phyloP scores from a whole-genome alignment of 2,797 vertebrate genomes.

The Aratinga solstitialis region DNA sequence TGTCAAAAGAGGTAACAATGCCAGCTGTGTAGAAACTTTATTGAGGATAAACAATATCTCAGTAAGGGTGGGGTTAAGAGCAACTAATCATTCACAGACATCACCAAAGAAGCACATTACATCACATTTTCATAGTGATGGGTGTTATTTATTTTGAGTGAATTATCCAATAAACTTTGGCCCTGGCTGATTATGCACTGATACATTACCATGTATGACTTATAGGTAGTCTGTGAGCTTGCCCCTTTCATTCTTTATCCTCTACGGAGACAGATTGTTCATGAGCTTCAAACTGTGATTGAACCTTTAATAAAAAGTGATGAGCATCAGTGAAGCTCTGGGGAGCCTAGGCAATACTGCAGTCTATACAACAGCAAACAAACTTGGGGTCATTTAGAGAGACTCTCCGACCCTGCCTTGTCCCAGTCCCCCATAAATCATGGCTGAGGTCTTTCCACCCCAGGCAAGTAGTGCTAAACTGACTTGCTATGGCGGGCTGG shows the following conservation, averaged over 20 bases:
- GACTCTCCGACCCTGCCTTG: not conserved
- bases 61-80: not conserved
- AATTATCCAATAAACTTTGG: not conserved
- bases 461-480: not conserved
- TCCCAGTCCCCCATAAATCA: not conserved
- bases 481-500: fast-evolving
- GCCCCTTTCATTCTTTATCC: not conserved
- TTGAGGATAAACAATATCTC: not conserved
- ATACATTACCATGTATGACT: not conserved
- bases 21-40: not conserved
- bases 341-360: not conserved
- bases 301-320: not conserved
- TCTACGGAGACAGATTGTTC: not conserved
- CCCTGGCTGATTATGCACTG: not conserved
- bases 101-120: not conserved
- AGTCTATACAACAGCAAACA: not conserved
- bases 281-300: not conserved
- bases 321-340: not conserved
- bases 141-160: not conserved
- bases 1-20: not conserved
- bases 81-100: not conserved
- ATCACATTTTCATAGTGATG: not conserved
- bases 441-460: not conserved
- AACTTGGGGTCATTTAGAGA: not conserved
- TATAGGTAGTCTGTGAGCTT: not conserved